Percentiles rank a stretch among this genome's conserved stretches.
These are phyloP conservation scores for Platorchestia sp. DNA, from an alignment of 1,140 invertebrate genomes.

Conservation along the genomic window DNA sequence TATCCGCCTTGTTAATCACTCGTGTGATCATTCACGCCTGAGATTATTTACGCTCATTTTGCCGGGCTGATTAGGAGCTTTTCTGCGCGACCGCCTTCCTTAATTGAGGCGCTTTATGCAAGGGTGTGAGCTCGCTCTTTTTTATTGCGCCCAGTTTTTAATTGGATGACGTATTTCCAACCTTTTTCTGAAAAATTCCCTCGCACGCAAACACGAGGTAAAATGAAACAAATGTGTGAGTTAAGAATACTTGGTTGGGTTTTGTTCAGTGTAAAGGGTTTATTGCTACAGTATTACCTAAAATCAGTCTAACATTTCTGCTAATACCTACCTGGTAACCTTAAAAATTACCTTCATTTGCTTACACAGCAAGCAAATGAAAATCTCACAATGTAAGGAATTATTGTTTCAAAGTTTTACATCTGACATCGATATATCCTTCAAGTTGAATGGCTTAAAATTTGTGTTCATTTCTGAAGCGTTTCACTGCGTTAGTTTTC, in stretches of 20 bases:
- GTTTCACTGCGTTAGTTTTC: too few relatives aligned
- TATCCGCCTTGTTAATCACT: constrained; percentile 35
- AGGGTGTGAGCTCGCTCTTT: neutral
- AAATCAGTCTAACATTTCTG: too few relatives aligned
- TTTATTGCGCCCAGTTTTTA: constrained; percentile 34
- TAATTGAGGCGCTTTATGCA: constrained; percentile 6
- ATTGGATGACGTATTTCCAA: constrained; percentile 9
- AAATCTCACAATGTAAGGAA: too few relatives aligned
- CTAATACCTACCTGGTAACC: too few relatives aligned
- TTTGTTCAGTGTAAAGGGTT: neutral
- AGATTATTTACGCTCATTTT: constrained; percentile 1
- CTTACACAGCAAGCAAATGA: too few relatives aligned
- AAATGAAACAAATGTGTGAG: neutral
- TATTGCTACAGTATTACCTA: neutral
- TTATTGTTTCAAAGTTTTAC: too few relatives aligned
- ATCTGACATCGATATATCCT: too few relatives aligned
- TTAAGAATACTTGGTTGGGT: neutral
- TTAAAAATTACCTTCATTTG: too few relatives aligned
- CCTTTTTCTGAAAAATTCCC: neutral
- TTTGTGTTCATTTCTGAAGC: too few relatives aligned
- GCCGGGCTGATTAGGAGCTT: neutral
- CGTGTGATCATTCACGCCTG: constrained; percentile 17
- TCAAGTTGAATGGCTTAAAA: too few relatives aligned
- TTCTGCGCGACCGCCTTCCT: neutral
- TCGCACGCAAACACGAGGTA: neutral